Conservation (phyloP, 1,140 invertebrate genomes). For the Agrypnia vestita region DNA sequence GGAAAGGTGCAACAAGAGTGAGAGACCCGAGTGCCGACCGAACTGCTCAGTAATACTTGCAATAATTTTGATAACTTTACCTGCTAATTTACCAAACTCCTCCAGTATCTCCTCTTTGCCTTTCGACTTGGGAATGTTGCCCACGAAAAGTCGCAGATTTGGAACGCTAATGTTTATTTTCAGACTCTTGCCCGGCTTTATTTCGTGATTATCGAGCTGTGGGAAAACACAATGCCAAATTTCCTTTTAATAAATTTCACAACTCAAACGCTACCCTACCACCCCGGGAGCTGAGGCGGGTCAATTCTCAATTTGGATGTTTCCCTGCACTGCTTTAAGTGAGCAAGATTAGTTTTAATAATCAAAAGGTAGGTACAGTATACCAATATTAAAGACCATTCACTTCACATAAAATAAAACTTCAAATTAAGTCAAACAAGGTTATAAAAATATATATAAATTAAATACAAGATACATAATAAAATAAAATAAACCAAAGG, state of each 20-base stretch:
- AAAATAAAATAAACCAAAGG: slow-evolving; percentile 12
- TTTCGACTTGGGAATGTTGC: slow-evolving; percentile 99
- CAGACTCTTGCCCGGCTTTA: slow-evolving; percentile 98
- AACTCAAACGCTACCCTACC: slow-evolving; percentile 10
- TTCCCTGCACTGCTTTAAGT: slow-evolving; percentile 30
- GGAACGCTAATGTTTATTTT: slow-evolving; percentile 99
- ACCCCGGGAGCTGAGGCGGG: background rate
- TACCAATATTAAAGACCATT: slow-evolving; percentile 47
- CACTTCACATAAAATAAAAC: slow-evolving; percentile 21
- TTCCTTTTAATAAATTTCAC: slow-evolving; percentile 57
- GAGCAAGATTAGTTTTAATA: slow-evolving; percentile 41
- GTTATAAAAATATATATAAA: slow-evolving; percentile 24
- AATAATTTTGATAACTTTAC: slow-evolving; percentile 86
- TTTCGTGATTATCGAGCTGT: slow-evolving; percentile 99
- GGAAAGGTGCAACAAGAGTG: background rate
- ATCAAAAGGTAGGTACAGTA: slow-evolving; percentile 18
- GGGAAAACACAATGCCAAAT: slow-evolving; percentile 73
- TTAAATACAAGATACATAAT: background rate
- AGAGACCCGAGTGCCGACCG: slow-evolving; percentile 1
- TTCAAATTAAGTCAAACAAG: slow-evolving; percentile 6
- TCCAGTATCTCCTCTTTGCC: slow-evolving; percentile 99
- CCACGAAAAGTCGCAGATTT: slow-evolving; percentile 99
- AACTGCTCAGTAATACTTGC: slow-evolving; percentile 49
- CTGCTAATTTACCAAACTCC: slow-evolving; percentile 99
- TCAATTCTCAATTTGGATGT: background rate